These are phyloP conservation scores for Metallyticus violacea DNA, from an alignment of 2,888 invertebrate genomes.

Conservation along the genomic window DNA sequence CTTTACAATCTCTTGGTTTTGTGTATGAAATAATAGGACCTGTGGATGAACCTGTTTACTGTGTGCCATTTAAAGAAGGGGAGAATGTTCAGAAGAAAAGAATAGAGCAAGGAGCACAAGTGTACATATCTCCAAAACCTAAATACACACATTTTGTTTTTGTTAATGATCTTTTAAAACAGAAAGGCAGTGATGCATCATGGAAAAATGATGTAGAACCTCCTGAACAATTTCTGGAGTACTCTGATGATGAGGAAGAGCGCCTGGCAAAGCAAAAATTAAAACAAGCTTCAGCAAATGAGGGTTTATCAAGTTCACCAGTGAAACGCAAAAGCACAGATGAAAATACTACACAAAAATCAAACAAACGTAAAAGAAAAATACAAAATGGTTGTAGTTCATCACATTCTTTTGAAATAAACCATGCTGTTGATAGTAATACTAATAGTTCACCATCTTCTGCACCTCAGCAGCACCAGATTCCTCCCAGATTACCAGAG, in stretches of 20 bases:
- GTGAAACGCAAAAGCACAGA: neutral
- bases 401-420: neutral
- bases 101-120: slow-evolving; percentile 64
- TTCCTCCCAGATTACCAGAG: neutral
- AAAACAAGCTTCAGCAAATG: neutral
- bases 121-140: slow-evolving; percentile 80
- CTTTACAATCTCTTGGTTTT: slow-evolving; percentile 62
- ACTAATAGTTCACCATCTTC: neutral
- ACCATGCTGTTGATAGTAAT: neutral
- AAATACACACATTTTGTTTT: slow-evolving; percentile 75
- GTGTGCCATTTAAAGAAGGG: slow-evolving; percentile 81
- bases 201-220: slow-evolving; percentile 82
- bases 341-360: neutral
- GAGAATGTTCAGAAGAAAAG: slow-evolving; percentile 70
- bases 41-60: slow-evolving; percentile 80
- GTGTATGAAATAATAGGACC: slow-evolving; percentile 92
- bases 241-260: slow-evolving; percentile 88
- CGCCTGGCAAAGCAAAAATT: slow-evolving; percentile 42
- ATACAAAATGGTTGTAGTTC: neutral
- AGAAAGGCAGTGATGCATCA: slow-evolving; percentile 83
- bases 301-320: neutral
- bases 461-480: too few species aligned
- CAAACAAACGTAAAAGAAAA: neutral
- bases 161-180: slow-evolving; percentile 63
- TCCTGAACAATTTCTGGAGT: slow-evolving; percentile 69